Conservation (phyloP, 2,113 vertebrate species). For the Cyprinodon variegatus region DNA sequence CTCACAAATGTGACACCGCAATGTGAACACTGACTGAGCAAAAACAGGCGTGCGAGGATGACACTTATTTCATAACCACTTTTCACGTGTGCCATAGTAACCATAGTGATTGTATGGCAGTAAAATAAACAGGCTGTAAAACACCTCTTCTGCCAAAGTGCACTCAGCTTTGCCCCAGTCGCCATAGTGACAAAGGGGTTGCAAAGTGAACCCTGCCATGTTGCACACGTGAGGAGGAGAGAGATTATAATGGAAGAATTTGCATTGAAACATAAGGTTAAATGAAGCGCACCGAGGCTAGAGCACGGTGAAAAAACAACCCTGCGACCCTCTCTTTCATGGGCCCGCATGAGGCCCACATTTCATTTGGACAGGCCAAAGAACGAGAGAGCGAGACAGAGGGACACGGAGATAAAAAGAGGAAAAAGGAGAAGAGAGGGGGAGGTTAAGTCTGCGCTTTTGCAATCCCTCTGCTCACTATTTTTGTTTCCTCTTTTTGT, state of each 20-base stretch:
- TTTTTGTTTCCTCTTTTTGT: constrained; percentile 83
- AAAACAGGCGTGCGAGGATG: constrained; percentile 9
- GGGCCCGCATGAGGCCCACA: constrained; percentile 74
- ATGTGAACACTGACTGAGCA: constrained; percentile 1
- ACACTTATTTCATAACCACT: neutral
- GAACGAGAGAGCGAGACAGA: constrained; percentile 65
- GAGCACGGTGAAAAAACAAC: constrained; percentile 68
- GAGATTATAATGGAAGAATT: constrained; percentile 71
- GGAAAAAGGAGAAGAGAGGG: constrained; percentile 54
- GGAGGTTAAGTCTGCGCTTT: constrained; percentile 64
- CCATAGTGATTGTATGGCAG: constrained; percentile 19
- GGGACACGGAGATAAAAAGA: constrained; percentile 55
- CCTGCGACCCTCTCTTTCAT: constrained; percentile 69
- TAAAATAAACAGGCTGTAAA: constrained; percentile 66
- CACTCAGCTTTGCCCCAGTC: constrained; percentile 53
- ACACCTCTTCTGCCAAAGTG: constrained; percentile 33
- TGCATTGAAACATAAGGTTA: constrained; percentile 82
- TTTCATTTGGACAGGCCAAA: constrained; percentile 86
- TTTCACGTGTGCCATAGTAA: constrained; percentile 35
- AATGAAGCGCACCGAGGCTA: constrained; percentile 74
- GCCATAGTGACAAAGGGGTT: constrained; percentile 58
- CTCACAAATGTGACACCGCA: constrained; percentile 1
- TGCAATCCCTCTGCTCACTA: constrained; percentile 80
- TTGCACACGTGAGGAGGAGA: constrained; percentile 71
- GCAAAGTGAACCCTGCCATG: constrained; percentile 69